A percentile compares a stretch with the other conserved stretches of the same genome.
Conservation (phyloP, 2,113 vertebrate genomes). For the Triplophysa dalaica region DNA sequence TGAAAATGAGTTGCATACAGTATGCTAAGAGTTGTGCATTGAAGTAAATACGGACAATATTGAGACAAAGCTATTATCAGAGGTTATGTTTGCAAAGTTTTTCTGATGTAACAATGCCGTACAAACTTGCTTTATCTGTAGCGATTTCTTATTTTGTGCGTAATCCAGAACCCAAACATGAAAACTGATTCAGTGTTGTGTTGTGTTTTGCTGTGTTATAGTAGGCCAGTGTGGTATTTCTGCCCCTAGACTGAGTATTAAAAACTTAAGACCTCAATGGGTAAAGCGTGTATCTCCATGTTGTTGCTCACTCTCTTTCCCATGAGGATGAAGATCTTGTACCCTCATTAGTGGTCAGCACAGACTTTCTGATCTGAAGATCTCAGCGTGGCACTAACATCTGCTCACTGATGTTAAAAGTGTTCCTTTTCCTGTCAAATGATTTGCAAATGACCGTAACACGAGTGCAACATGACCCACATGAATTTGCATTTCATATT, state of each 20-base stretch:
- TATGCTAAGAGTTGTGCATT: no score
- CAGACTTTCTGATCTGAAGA: neutral
- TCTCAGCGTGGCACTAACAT: neutral
- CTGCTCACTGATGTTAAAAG: neutral
- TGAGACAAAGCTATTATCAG: no score
- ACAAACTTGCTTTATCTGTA: no score
- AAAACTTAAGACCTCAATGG: constrained; percentile 1
- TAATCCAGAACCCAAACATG: no score
- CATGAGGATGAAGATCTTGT: neutral
- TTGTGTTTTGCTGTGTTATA: neutral
- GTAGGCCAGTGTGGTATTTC: neutral
- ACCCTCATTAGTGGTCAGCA: constrained; percentile 8
- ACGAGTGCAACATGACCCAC: no score
- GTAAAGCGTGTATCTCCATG: constrained; percentile 6
- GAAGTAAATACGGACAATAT: no score
- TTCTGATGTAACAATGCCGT: no score
- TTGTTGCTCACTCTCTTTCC: neutral
- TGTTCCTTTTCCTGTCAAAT: neutral
- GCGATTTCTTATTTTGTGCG: no score
- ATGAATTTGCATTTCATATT: no score
- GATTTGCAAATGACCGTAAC: neutral
- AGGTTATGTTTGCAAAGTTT: no score
- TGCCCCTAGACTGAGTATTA: neutral
- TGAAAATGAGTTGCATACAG: no score
- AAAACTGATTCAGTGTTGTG: no score